Percentiles rank a stretch among this genome's conserved stretches.
Conservation (phyloP, 37 sponge, comb jelly and placozoan genomes). For the Eunapius fragilis region DNA sequence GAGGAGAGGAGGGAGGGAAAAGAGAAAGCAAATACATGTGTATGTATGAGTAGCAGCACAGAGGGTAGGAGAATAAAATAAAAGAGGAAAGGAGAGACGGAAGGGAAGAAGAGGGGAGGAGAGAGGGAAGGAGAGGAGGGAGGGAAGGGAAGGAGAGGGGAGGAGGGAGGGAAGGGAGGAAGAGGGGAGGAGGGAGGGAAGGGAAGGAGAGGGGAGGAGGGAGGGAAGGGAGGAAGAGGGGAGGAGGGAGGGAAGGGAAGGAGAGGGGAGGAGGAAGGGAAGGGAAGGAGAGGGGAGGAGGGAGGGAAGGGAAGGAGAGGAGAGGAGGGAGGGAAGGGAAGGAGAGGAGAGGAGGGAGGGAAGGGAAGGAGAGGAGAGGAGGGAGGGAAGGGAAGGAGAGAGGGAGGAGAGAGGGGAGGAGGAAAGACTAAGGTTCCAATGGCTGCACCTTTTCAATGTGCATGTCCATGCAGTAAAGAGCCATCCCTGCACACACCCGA, state of each 20-base stretch:
- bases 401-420: not conserved
- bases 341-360: too few relatives aligned
- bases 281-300: too few relatives aligned
- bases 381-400: too few relatives aligned
- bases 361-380: too few relatives aligned
- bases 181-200: too few relatives aligned
- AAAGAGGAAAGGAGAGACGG: not conserved
- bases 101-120: not conserved
- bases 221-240: not conserved
- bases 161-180: not conserved
- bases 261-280: too few relatives aligned
- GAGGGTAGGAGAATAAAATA: not conserved
- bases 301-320: too few relatives aligned
- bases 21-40: not conserved
- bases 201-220: not conserved
- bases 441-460: conserved; percentile 36
- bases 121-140: not conserved
- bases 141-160: not conserved
- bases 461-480: conserved; percentile 45
- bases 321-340: too few relatives aligned
- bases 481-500: conserved; percentile 50
- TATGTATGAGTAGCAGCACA: not conserved
- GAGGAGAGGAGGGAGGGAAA: not conserved
- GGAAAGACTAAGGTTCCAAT: not conserved
- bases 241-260: too few relatives aligned